Conservation (phyloP, 2,888 invertebrate species). For the Sphaerophoria taeniata region DNA sequence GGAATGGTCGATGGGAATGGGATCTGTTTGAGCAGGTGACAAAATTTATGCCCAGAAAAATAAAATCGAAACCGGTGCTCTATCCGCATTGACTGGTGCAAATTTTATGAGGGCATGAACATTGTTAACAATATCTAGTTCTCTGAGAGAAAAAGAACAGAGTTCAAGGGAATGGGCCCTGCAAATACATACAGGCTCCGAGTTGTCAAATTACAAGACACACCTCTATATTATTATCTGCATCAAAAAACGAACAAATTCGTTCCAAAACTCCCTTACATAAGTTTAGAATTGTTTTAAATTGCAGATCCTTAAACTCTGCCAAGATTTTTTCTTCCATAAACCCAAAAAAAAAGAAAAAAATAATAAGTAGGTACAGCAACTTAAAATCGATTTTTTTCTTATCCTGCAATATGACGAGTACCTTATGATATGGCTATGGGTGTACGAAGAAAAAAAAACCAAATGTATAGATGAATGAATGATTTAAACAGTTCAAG, state of each 20-base stretch:
- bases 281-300: background rate
- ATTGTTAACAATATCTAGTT: no score
- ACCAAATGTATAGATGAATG: background rate
- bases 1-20: no score
- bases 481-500: background rate
- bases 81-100: no score
- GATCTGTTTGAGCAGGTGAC: no score
- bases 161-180: background rate
- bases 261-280: constrained; percentile 12
- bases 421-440: constrained; percentile 1
- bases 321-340: background rate
- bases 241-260: background rate
- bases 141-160: no score
- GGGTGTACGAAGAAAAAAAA: background rate
- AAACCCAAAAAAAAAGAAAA: constrained; percentile 28
- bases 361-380: constrained; percentile 52
- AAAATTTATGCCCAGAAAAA: no score
- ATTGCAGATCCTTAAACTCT: background rate
- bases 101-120: no score
- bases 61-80: no score
- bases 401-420: background rate
- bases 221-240: background rate
- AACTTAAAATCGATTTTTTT: constrained; percentile 62
- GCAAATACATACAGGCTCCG: background rate
- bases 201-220: background rate